Conservation (phyloP, 1,140 invertebrate species). For the Scaptomyza hsui region DNA sequence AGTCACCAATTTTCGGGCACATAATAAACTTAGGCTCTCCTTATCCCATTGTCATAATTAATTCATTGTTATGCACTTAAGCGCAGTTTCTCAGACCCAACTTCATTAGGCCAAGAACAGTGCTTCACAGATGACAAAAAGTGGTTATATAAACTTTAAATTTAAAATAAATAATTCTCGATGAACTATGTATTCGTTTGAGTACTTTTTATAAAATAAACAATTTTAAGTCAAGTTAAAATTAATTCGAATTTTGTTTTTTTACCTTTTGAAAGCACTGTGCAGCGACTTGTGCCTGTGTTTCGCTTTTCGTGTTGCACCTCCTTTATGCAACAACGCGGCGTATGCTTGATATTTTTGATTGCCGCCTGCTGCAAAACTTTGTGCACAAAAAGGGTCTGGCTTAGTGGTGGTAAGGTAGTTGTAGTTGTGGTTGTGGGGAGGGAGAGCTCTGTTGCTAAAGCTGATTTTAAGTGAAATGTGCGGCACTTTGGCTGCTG, state of each 20-base stretch:
- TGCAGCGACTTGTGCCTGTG: background rate
- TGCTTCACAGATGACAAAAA: background rate
- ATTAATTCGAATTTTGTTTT: too few relatives aligned
- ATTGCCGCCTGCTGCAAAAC: conserved; percentile 18
- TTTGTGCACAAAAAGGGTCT: conserved; percentile 23
- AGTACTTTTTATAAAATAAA: too few relatives aligned
- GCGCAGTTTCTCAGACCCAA: conserved; percentile 8
- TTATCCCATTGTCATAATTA: conserved; percentile 21
- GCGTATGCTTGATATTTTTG: conserved; percentile 35
- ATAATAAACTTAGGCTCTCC: conserved; percentile 25
- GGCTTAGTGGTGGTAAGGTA: background rate
- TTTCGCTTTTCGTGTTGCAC: conserved; percentile 10
- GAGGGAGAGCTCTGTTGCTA: background rate
- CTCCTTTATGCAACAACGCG: background rate
- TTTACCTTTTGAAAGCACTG: background rate
- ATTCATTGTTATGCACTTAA: conserved; percentile 20
- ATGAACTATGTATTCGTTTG: too few relatives aligned
- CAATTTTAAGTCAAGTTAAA: too few relatives aligned
- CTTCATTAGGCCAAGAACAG: conserved; percentile 25
- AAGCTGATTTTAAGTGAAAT: conserved; percentile 22
- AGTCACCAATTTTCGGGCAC: conserved; percentile 15
- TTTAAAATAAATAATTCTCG: too few relatives aligned
- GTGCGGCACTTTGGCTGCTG: conserved; percentile 15
- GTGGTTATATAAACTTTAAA: background rate
- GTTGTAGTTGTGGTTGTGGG: background rate